phyloP scores from a whole-genome alignment of 2,888 invertebrate species.

The Spatulosminthurus flaviceps region DNA sequence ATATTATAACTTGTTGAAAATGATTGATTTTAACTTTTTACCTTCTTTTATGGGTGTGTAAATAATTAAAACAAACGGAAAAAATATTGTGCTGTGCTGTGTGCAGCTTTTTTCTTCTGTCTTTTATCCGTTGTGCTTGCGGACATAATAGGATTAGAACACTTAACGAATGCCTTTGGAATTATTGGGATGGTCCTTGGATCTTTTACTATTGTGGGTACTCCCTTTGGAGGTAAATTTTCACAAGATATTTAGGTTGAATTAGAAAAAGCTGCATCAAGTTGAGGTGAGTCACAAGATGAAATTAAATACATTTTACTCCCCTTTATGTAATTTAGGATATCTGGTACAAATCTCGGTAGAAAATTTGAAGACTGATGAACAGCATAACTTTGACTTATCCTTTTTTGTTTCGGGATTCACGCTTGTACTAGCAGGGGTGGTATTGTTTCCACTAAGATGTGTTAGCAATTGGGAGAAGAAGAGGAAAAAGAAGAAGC shows the following conservation, averaged over 20 bases:
- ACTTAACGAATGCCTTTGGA: constrained; percentile 72
- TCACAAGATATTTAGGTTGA: neutral
- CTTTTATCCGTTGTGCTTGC: constrained; percentile 85
- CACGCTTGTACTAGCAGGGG: constrained; percentile 81
- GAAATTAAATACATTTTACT: neutral
- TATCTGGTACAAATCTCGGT: too few species aligned
- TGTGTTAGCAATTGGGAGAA: constrained; percentile 81
- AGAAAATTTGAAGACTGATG: constrained; percentile 68
- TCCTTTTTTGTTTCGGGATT: constrained; percentile 87
- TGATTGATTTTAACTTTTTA: neutral
- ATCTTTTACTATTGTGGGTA: constrained; percentile 69
- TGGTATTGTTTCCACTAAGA: constrained; percentile 84
- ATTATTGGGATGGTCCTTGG: constrained; percentile 70
- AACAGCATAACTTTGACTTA: constrained; percentile 79
- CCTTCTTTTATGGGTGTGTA: too few species aligned
- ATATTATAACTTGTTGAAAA: neutral
- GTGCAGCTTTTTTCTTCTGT: constrained; percentile 95
- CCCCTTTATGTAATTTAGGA: too few species aligned
- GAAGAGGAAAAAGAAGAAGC: too few species aligned
- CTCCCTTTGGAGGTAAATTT: constrained; percentile 82
- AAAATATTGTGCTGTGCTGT: too few species aligned
- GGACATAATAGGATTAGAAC: constrained; percentile 70
- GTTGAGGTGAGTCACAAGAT: neutral
- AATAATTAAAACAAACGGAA: too few species aligned
- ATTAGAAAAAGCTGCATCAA: neutral